Evolutionary conservation across 2,888 invertebrate genomes (phyloP), one percentile per base, ranked within the genome.

Genomic region (Amphipyra tragopoginis): DNA sequence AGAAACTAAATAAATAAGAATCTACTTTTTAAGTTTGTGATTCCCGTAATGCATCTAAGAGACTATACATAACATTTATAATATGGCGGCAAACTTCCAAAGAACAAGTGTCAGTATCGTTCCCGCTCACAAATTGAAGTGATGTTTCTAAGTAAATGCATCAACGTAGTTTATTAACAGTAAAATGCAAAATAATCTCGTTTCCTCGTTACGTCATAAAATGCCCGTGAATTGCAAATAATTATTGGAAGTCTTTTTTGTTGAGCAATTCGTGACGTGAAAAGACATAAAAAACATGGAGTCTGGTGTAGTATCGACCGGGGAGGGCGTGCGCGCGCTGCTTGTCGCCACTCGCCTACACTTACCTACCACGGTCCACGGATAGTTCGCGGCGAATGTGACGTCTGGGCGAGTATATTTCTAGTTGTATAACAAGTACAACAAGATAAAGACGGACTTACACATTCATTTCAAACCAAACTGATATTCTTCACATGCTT

Each of bases 291-390:
- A 94, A 93, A 94, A 93, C 89, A 91, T 92, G 86, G 90, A 93
- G 93, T 93, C 92, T 93, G 92, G 91, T 88, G 89, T 86, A 80
- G 85, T 93, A 94, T 94, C 94, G 94, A 94, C 93, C 94, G 90
- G 89, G 86, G 79, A 68, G 74, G 77, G 78, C 67, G 83, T 87
- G 92, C 93, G 94, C 94, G 94, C 94, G 93, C 89, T 85, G 84
- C 88, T 79, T 72, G 66, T 52, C 72, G 77, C 74, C 69, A 55
- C 63, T 72, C 65, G 79, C 79, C 72, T 66, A 65, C 71, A 76
- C 68, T 62, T 71, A 72, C 75, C 72, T 74, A 65, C 71, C 73
- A 60, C 65, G 70, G 53, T 64, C 71, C 57, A 52, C 64, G 65
- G 71, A 63, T 67, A 74, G 73, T 79, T 74, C 56, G 66, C 63